Evolutionary conservation across 2,797 vertebrate species (phyloP).

Genomic region (Sarcoramphus papa): DNA sequence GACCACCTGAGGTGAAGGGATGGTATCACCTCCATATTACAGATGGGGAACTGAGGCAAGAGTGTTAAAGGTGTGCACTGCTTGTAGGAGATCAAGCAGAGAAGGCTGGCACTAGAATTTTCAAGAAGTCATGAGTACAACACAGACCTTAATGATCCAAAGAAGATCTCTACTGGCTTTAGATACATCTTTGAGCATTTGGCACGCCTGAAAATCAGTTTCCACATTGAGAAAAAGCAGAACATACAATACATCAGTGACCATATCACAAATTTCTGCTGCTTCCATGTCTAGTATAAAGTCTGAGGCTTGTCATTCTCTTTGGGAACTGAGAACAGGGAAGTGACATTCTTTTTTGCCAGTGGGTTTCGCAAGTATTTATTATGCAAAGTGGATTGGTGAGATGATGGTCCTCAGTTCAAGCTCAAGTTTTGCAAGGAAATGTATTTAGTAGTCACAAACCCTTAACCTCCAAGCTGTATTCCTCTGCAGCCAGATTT

Average conservation of each 20-base stretch:
- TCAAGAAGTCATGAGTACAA: neutral
- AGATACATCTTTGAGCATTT: neutral
- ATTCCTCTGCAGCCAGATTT: neutral
- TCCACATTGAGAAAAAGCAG: neutral
- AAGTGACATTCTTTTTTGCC: neutral
- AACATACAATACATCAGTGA: neutral
- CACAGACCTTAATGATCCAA: neutral
- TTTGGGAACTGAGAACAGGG: neutral
- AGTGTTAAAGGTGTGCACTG: neutral
- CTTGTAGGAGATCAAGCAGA: neutral
- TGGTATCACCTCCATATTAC: neutral
- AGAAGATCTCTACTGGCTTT: neutral
- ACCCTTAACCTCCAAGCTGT: neutral
- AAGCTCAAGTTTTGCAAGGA: neutral
- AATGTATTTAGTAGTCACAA: neutral
- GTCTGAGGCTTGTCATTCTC: neutral
- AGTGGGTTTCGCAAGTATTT: neutral
- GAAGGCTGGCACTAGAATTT: neutral
- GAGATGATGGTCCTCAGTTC: neutral
- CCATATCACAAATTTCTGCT: neutral
- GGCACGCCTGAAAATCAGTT: neutral
- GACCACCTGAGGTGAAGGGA: neutral
- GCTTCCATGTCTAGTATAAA: neutral
- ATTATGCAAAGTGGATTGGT: neutral
- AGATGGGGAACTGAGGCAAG: neutral